Conservation (phyloP, 2,113 vertebrate species). For the Apistogramma diplotaenia region DNA sequence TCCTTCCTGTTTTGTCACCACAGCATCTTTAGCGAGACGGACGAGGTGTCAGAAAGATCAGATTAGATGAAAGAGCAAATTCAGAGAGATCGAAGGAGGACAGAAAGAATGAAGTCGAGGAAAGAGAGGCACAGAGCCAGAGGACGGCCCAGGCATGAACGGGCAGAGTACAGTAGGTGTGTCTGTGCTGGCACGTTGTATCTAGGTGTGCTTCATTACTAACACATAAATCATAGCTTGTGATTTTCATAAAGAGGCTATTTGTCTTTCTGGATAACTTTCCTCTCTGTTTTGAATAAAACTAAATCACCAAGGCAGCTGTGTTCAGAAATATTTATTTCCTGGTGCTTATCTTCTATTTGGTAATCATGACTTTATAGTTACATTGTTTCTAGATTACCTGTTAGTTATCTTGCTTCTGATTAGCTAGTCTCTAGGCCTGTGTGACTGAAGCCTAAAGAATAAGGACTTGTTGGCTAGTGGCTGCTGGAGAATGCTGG, state of each 20-base stretch:
- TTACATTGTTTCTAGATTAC: not conserved
- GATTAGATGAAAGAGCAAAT: not conserved
- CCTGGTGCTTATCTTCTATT: not conserved
- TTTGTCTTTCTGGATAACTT: not conserved
- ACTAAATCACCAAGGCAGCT: not conserved
- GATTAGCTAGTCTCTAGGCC: not conserved
- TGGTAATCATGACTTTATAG: fast-evolving
- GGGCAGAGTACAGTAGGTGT: not conserved
- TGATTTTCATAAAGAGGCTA: not conserved
- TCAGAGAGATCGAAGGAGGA: not conserved
- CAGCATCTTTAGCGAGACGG: not conserved
- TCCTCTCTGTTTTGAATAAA: not conserved
- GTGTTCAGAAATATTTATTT: not conserved
- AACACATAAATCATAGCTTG: not conserved
- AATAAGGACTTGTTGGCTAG: not conserved
- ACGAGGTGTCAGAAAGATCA: not conserved
- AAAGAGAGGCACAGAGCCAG: not conserved
- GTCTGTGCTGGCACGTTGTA: not conserved
- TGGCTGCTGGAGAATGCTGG: fast-evolving
- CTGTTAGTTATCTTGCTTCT: not conserved
- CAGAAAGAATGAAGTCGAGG: not conserved
- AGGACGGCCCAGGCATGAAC: not conserved
- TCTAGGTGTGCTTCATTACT: not conserved
- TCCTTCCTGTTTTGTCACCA: slow-evolving; percentile 45
- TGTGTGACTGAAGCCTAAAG: not conserved